Conservation (phyloP, 2,113 vertebrate genomes). For the Colossoma macropomum region DNA sequence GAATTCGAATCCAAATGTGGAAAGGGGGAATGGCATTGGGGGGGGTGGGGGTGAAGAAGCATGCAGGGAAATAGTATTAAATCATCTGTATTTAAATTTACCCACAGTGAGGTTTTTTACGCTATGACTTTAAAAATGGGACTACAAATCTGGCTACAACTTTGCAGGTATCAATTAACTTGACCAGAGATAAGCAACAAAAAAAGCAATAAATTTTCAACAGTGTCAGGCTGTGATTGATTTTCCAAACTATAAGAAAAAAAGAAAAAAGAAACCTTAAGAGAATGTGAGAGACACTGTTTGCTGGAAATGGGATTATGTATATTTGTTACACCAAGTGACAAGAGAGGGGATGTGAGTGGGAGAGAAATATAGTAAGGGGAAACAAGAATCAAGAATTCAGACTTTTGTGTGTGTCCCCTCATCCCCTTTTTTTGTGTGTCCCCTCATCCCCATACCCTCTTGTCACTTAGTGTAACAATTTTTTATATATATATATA, state of each 20-base stretch:
- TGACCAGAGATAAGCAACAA: constrained; percentile 28
- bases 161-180: constrained; percentile 18
- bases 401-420: too few species aligned
- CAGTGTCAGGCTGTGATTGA: neutral
- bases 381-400: too few species aligned
- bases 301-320: too few species aligned
- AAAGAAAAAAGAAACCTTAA: too few species aligned
- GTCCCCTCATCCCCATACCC: too few species aligned
- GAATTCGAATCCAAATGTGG: constrained; percentile 77
- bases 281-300: too few species aligned
- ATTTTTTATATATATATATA: too few species aligned
- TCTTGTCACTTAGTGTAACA: too few species aligned
- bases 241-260: constrained; percentile 1
- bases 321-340: too few species aligned
- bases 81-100: constrained; percentile 35
- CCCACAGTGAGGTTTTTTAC: constrained; percentile 25
- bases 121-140: constrained; percentile 37
- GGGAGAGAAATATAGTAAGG: too few species aligned
- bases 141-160: constrained; percentile 23
- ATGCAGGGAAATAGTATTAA: constrained; percentile 41
- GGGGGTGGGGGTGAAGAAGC: neutral
- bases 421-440: too few species aligned
- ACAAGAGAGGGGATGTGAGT: too few species aligned
- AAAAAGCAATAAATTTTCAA: constrained; percentile 53
- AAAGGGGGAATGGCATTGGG: constrained; percentile 40